Base-by-base conservation (phyloP, 2,888 invertebrate genomes). In the Griposia aprilina region DNA sequence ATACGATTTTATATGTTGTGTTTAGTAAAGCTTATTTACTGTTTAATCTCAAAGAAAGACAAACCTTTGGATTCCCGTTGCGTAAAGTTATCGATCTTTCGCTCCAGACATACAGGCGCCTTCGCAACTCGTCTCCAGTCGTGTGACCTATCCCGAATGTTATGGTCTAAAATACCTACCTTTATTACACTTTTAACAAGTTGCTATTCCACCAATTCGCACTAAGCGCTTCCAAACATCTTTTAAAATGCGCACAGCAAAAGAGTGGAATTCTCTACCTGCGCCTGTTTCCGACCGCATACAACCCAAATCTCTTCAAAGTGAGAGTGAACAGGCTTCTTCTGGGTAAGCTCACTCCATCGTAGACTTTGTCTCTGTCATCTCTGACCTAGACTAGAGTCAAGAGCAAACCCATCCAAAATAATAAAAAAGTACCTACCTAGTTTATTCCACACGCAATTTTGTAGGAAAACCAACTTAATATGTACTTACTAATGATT, bases 31-130 rank as follows among this genome's bases (percentile, higher is more conserved):
- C 15, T 23, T 36, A 57, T 55, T 23, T 55, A 26, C 11, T 36
- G 30, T 36, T 41, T 45, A 11, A 59, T 23, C 71, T 48, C 23
- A 45, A 69, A n/a, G 30, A 75, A 69, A 60, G 69, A 50, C 30
- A 73, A 50, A 23, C 17, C 57, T 23, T n/a, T 20, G 36, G 1
- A 52, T 52, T 66, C 62, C 62, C 48, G 26, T 69, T 55, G 59
- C 74, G 74, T 69, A 62, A 65, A 74, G 17, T 15, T 66, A 84
- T 84, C 84, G 84, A 84, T 87, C 48, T 10, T 52, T 41, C 36
- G 30, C n/a, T 59, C 72, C 85, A 87, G 84, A 84, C 84, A 69
- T 26, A n/a, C 13, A 30, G 84, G 36, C 84, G 87, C 68, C 87
- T 60, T 48, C n/a, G 13, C 10, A 52, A 8, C 45, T 59, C 2